Percentiles rank a stretch among this genome's conserved stretches.
These are phyloP conservation scores for Mormyrus lacerda DNA, from an alignment of 2,113 vertebrate genomes.

Conservation along the genomic window DNA sequence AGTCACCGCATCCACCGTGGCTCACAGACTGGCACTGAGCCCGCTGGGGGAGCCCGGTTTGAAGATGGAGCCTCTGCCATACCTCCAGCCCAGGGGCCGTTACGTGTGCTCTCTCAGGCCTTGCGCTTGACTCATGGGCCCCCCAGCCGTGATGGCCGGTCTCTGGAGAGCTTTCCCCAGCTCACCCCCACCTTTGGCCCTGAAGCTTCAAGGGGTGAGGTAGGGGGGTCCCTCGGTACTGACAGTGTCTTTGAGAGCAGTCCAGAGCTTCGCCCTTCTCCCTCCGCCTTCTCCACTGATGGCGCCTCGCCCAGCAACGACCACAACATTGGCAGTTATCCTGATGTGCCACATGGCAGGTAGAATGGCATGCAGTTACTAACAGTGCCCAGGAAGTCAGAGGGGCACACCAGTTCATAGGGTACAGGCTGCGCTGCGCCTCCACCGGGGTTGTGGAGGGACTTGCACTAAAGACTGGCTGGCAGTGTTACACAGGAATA, in stretches of 20 bases:
- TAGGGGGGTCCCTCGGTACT: conserved; percentile 31
- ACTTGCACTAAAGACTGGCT: conserved; percentile 12
- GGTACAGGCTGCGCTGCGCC: neutral
- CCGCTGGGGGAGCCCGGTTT: neutral
- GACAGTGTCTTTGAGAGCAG: conserved; percentile 47
- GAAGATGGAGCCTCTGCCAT: conserved; percentile 17
- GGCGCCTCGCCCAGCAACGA: conserved; percentile 27
- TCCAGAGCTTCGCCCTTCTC: conserved; percentile 36
- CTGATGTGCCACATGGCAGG: conserved; percentile 60
- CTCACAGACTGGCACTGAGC: conserved; percentile 78
- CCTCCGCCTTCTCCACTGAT: conserved; percentile 45
- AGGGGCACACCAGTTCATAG: neutral
- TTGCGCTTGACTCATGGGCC: conserved; percentile 17
- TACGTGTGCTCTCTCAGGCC: neutral
- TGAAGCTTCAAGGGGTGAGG: neutral
- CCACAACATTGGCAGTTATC: conserved; percentile 38
- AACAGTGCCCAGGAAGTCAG: conserved; percentile 14
- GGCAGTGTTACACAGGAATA: conserved; percentile 16
- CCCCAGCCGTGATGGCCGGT: conserved; percentile 1
- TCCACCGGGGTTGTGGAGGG: neutral
- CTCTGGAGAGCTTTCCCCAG: conserved; percentile 5
- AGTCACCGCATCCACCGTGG: conserved; percentile 95
- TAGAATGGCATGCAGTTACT: conserved; percentile 37
- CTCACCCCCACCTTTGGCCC: conserved; percentile 9
- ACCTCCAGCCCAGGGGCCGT: neutral